phyloP scores from a whole-genome alignment of 1,140 invertebrate genomes.

The Manduca sexta region DNA sequence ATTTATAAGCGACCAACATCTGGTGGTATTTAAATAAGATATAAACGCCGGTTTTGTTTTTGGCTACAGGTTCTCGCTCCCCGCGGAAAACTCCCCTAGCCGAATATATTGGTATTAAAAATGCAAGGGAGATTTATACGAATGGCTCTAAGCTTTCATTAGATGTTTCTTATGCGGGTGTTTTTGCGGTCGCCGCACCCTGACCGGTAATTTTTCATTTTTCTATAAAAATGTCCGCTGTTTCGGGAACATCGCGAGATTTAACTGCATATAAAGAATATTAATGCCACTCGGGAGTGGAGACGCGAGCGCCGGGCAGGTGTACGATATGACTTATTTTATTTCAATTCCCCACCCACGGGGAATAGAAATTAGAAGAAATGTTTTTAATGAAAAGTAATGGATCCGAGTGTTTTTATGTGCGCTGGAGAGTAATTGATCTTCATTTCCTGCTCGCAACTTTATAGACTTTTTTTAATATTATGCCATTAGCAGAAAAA shows the following conservation, averaged over 20 bases:
- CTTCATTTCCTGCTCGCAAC: too few relatives aligned
- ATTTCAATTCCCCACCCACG: slow-evolving; percentile 49
- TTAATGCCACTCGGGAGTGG: slow-evolving; percentile 54
- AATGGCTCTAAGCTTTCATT: slow-evolving; percentile 73
- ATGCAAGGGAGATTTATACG: slow-evolving; percentile 73
- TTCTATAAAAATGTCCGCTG: slow-evolving; percentile 59
- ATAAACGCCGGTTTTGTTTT: slow-evolving; percentile 64
- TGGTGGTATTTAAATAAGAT: slow-evolving; percentile 70
- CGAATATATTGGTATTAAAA: slow-evolving; percentile 73
- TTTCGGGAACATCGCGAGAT: slow-evolving; percentile 48
- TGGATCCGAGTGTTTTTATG: slow-evolving; percentile 18
- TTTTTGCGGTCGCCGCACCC: slow-evolving; percentile 66
- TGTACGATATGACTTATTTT: slow-evolving; percentile 61
- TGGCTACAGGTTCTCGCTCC: slow-evolving; percentile 52
- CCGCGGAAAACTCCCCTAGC: slow-evolving; percentile 51
- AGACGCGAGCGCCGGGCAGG: slow-evolving; percentile 43
- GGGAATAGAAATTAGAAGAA: slow-evolving; percentile 41
- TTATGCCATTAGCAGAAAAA: too few relatives aligned
- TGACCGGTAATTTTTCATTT: slow-evolving; percentile 73
- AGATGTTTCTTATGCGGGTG: slow-evolving; percentile 66
- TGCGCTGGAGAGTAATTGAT: too few relatives aligned
- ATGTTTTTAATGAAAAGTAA: slow-evolving; percentile 50
- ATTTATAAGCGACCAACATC: slow-evolving; percentile 68
- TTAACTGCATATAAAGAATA: slow-evolving; percentile 72
- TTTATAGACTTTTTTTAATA: too few relatives aligned